Base-by-base conservation (phyloP, 2,113 vertebrate species). In the Zosterops japonicus region DNA sequence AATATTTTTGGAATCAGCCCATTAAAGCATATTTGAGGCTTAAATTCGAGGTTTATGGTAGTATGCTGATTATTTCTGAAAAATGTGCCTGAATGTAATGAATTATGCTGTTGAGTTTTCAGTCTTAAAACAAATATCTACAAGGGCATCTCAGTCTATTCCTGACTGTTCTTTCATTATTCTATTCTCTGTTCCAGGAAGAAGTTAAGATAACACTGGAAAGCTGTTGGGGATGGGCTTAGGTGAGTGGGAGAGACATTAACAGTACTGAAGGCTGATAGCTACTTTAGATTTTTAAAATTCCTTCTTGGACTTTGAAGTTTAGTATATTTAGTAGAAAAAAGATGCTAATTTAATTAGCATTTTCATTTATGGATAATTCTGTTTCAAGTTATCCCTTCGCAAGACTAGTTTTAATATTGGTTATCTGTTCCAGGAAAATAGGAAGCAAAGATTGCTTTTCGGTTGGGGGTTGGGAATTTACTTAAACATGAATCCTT, bases 301-400 rank as follows among this genome's bases (percentile, higher is more conserved):
- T 63, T 74, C 16, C 42, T 94, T 33, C 31, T 74, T 88, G 27
- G 25, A 11, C 68, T 95, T 95, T 55, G 28, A 89, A 83, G 71
- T 65, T 19, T 39, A 57, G 21, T 52, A 17, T 81, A 52, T 87
- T 86, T 86, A 75, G 41, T 68, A 68, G 81, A 78, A 78, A 64
- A 83, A 80, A 94, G 60, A n/a, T 6, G 16, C 33, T 47, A 42
- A 59, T 78, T 31, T 44, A 28, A 87, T 90, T 93, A 67, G 13
- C 13, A 55, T 59, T 93, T 96, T 92, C n/a, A 41, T 90, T 61
- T 94, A 75, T 89, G 36, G 91, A 67, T 77, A 79, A 89, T 78
- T 94, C 69, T 72, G 31, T 78, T 95, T 90, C 56, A 91, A 89
- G 69, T 91, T 89, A 22, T 82, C 47, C 64, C 52, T 91, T 92